A percentile compares a stretch with the other conserved stretches of the same genome.
phyloP scores from a whole-genome alignment of 2,888 invertebrate species.

The Masnerella sp. region DNA sequence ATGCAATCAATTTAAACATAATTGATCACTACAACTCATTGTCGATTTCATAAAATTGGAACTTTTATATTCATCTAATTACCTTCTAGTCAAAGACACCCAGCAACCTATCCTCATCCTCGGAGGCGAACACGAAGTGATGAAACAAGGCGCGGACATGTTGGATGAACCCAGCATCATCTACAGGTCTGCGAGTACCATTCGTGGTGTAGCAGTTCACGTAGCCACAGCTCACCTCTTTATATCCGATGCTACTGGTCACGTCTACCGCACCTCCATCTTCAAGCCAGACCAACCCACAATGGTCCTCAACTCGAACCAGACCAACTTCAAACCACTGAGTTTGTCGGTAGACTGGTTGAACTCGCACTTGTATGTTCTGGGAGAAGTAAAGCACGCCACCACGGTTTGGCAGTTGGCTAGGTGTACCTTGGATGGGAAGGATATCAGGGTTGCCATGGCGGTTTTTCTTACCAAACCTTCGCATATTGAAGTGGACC shows the following conservation, averaged over 20 bases:
- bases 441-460: slow-evolving; percentile 83
- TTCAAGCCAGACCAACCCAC: slow-evolving; percentile 65
- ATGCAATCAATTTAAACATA: no score
- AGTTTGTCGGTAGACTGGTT: slow-evolving; percentile 93
- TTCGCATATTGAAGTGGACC: slow-evolving; percentile 92
- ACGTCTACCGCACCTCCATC: slow-evolving; percentile 80
- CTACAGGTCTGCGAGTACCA: slow-evolving; percentile 80
- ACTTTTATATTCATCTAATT: slow-evolving; percentile 7
- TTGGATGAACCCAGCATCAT: slow-evolving; percentile 83
- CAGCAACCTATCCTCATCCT: slow-evolving; percentile 85
- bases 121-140: slow-evolving; percentile 83
- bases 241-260: slow-evolving; percentile 86
- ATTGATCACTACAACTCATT: no score
- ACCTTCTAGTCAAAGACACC: slow-evolving; percentile 81
- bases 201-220: slow-evolving; percentile 87
- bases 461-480: slow-evolving; percentile 85
- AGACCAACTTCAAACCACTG: slow-evolving; percentile 82
- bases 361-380: slow-evolving; percentile 88
- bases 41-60: no score
- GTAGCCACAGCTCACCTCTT: slow-evolving; percentile 85
- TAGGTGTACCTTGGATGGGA: slow-evolving; percentile 86
- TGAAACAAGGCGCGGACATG: slow-evolving; percentile 84
- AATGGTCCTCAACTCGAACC: slow-evolving; percentile 80
- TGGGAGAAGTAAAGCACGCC: slow-evolving; percentile 84
- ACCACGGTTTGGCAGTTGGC: slow-evolving; percentile 85